Percentiles rank a stretch among this genome's conserved stretches.
phyloP scores from a whole-genome alignment of 2,888 invertebrate species.

The Chironomus tentans region DNA sequence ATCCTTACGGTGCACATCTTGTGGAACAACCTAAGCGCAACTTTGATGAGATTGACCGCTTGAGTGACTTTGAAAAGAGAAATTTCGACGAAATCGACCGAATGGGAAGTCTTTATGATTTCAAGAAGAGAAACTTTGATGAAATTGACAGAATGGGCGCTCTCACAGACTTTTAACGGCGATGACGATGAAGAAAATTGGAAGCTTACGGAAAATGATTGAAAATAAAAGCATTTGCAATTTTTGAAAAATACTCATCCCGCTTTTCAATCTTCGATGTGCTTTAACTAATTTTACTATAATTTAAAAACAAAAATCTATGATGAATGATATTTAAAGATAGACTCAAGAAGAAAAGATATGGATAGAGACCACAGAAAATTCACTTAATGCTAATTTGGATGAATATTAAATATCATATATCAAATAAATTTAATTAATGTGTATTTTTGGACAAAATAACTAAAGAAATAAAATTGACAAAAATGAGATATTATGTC shows the following conservation, averaged over 20 bases:
- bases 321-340: too few relatives aligned
- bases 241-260: background rate
- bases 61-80: constrained; percentile 3
- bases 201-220: background rate
- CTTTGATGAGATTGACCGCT: constrained; percentile 28
- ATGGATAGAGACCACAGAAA: too few relatives aligned
- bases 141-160: constrained; percentile 28
- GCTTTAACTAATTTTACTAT: background rate
- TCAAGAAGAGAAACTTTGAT: constrained; percentile 29
- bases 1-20: background rate
- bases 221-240: background rate
- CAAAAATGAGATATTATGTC: background rate
- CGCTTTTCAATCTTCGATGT: background rate
- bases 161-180: constrained; percentile 25
- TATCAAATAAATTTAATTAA: background rate
- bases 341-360: too few relatives aligned
- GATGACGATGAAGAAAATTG: background rate
- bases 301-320: background rate
- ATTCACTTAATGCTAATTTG: too few relatives aligned
- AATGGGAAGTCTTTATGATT: background rate
- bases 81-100: constrained; percentile 28
- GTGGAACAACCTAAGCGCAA: constrained; percentile 4
- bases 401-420: too few relatives aligned
- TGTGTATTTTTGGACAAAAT: background rate
- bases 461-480: background rate